These are phyloP conservation scores for Leucoma salicis DNA, from an alignment of 2,888 invertebrate genomes.

Conservation along the genomic window DNA sequence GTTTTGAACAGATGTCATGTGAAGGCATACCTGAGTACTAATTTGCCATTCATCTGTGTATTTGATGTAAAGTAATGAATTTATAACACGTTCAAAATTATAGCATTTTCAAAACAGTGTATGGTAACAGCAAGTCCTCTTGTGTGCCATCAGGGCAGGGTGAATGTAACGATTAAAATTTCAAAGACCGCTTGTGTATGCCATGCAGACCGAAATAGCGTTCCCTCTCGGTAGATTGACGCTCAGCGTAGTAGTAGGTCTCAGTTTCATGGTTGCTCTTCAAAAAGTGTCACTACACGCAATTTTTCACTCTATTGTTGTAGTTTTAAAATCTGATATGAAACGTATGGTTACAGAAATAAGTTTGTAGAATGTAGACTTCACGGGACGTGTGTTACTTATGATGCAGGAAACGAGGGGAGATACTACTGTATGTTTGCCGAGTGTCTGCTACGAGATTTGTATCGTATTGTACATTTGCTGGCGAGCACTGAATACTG, in stretches of 20 bases:
- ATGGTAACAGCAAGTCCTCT: conserved; percentile 53
- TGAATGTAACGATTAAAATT: conserved; percentile 81
- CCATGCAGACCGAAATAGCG: conserved; percentile 72
- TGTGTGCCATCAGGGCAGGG: conserved; percentile 70
- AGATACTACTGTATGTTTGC: conserved; percentile 62
- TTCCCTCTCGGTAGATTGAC: conserved; percentile 66
- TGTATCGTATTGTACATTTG: conserved; percentile 62
- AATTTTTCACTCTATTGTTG: conserved; percentile 52
- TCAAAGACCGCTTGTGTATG: conserved; percentile 74
- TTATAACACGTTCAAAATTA: too few species aligned
- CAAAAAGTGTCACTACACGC: conserved; percentile 27
- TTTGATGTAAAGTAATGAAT: too few species aligned
- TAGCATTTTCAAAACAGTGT: too few species aligned
- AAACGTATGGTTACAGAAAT: conserved; percentile 30
- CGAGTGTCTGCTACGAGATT: conserved; percentile 62
- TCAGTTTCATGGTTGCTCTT: conserved; percentile 37
- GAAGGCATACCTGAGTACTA: too few species aligned
- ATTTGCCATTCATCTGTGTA: too few species aligned
- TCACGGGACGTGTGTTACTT: conserved; percentile 64
- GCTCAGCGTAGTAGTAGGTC: conserved; percentile 49
- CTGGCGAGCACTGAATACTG: conserved; percentile 44
- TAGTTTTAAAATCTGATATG: conserved; percentile 33
- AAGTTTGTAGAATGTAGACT: conserved; percentile 52
- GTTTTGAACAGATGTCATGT: too few species aligned
- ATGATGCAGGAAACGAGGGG: conserved; percentile 74